Base-by-base conservation (phyloP, 2,888 invertebrate genomes). In the Phengaris arion region DNA sequence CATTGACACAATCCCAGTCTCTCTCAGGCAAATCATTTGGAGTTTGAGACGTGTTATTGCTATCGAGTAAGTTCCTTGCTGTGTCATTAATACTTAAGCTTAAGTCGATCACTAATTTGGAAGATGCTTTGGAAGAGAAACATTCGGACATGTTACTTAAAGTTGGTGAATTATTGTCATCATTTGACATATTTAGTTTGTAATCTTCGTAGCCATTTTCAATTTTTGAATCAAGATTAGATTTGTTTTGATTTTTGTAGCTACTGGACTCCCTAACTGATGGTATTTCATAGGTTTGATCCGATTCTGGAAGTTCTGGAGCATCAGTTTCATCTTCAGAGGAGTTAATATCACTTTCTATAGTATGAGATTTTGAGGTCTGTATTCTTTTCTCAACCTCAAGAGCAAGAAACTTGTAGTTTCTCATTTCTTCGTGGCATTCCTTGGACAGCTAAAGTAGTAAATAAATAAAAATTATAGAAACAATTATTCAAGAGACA, bases 371-470 rank as follows among this genome's bases (percentile, higher is more conserved):
- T 79, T 89, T 87, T 2, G 94, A 87, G 75, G 91, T 87, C 7
- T 85, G 81, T 77, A 96, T 89, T 74, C 94, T 91, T 81, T 94
- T 93, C 84, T 97, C 96, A 6, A 95, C 91, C 82, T 95, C 94
- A 77, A 95, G 88, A 0, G 97, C 97, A 77, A 96, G 88, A 72
- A 95, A 89, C 84, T 94, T 96, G 85, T 96, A 96, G 80, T 94
- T 94, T 81, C 94, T 94, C 94, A 96, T 95, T 88, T 96, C 95
- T 82, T 93, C 91, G 48, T 94, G 91, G 79, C 94, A 93, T 85
- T 95, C 94, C 79, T 94, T 93, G 12, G 95, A 96, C 85, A 96
- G 93, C 96, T 96, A 59, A 9, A 10, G 10, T 57, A 59, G 59
- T 10, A 10, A 22, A 64, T 12, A 6, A 45, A 64, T 64, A 35